Evolutionary conservation across 35 echinoderm and acorn worm species (phyloP).

Genomic region (Lytechinus variegatus): DNA sequence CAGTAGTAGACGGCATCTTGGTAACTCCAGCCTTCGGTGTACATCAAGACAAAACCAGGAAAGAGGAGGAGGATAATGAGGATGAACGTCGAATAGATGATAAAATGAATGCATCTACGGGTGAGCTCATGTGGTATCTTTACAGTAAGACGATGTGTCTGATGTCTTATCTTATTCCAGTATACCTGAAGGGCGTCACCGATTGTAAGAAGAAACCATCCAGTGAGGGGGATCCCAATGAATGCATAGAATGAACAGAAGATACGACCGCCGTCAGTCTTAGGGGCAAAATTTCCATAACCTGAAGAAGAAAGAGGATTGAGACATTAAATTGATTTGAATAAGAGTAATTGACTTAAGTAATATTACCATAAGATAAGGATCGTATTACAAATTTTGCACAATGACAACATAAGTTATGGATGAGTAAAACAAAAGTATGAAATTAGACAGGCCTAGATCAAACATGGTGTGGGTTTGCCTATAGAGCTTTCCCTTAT

Average conservation of each 20-base stretch:
- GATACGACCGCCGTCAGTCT: background rate
- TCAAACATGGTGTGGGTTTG: no score
- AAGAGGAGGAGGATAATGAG: constrained; percentile 56
- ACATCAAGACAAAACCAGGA: constrained; percentile 64
- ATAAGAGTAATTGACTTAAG: no score
- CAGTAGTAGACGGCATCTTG: constrained; percentile 69
- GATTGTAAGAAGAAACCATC: background rate
- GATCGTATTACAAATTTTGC: no score
- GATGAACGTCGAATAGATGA: background rate
- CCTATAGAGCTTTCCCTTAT: no score
- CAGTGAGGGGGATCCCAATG: background rate
- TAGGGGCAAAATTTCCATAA: constrained; percentile 25
- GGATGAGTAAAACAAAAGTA: no score
- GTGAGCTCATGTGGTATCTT: background rate
- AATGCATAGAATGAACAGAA: constrained; percentile 44
- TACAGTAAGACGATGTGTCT: constrained; percentile 22
- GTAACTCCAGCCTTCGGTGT: constrained; percentile 68
- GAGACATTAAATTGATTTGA: background rate
- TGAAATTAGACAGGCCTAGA: no score
- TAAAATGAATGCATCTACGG: constrained; percentile 8
- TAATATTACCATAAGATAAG: no score
- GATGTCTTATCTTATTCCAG: constrained; percentile 18
- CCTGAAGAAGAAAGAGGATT: background rate
- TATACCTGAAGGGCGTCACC: constrained; percentile 55
- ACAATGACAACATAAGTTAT: no score